Conservation (phyloP, 2,797 vertebrate genomes). For the Lerista edwardsae region DNA sequence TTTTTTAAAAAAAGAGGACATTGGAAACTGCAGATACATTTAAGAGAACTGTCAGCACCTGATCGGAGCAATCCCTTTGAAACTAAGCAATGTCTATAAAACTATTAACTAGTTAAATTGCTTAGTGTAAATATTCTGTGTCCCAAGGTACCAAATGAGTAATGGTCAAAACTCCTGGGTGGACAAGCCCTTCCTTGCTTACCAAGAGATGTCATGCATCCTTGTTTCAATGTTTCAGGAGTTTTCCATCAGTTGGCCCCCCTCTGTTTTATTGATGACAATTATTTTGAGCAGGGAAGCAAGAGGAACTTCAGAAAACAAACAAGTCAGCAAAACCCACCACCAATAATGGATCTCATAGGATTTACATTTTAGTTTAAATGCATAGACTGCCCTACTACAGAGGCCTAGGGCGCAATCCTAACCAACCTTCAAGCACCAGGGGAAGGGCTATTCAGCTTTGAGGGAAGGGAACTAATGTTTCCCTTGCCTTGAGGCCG, state of each 20-base stretch:
- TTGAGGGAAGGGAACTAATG: too few species aligned
- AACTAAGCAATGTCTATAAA: not conserved
- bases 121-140: not conserved
- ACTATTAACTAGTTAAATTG: not conserved
- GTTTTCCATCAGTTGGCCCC: not conserved
- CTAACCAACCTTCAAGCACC: too few species aligned
- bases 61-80: not conserved
- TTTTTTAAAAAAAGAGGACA: not conserved
- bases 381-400: not conserved
- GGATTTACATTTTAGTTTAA: not conserved
- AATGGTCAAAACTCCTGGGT: not conserved
- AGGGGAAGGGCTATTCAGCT: too few species aligned
- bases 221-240: not conserved
- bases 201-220: not conserved
- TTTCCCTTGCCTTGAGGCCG: too few species aligned
- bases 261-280: slow-evolving; percentile 4
- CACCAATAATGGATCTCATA: not conserved
- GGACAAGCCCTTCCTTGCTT: not conserved
- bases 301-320: not conserved
- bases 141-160: not conserved
- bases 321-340: too few species aligned
- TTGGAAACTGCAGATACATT: not conserved
- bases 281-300: slow-evolving; percentile 1
- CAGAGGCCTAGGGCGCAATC: too few species aligned
- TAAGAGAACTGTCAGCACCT: not conserved